These are phyloP conservation scores for Andrena dorsata DNA, from an alignment of 2,888 invertebrate genomes.

Conservation along the genomic window DNA sequence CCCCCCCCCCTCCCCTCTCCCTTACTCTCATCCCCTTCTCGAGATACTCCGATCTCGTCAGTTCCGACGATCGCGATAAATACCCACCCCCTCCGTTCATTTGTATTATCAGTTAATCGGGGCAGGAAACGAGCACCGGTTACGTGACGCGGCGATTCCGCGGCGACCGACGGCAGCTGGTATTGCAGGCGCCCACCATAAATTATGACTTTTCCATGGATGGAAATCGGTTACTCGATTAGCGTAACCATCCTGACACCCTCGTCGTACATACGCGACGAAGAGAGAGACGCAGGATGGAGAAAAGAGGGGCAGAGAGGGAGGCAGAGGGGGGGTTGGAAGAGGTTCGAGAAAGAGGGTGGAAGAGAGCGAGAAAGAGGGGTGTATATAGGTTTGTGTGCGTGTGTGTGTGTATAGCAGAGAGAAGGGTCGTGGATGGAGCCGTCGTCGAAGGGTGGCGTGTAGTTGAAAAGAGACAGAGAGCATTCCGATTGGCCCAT, in stretches of 20 bases:
- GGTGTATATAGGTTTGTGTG: neutral
- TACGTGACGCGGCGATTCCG: constrained; percentile 50
- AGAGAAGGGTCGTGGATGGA: constrained; percentile 69
- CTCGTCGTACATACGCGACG: constrained; percentile 52
- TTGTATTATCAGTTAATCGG: constrained; percentile 44
- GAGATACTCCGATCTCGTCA: constrained; percentile 4
- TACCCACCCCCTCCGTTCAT: constrained; percentile 14
- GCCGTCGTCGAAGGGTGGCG: constrained; percentile 68
- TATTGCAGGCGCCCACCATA: constrained; percentile 44
- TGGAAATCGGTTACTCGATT: constrained; percentile 83
- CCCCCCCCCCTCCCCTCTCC: neutral
- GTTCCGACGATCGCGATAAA: constrained; percentile 38
- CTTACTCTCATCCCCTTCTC: neutral
- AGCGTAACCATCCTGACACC: constrained; percentile 80
- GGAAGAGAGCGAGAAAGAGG: constrained; percentile 12
- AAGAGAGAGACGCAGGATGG: constrained; percentile 32
- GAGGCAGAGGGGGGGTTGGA: constrained; percentile 14
- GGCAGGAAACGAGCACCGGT: constrained; percentile 39
- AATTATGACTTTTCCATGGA: constrained; percentile 78
- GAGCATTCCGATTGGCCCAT: constrained; percentile 85
- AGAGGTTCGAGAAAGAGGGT: constrained; percentile 39
- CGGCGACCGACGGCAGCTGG: constrained; percentile 14
- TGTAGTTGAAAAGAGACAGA: constrained; percentile 80
- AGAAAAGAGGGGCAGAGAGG: neutral
- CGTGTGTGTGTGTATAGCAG: constrained; percentile 1